These are phyloP conservation scores for Daphoenositta chrysoptera DNA, from an alignment of 2,113 vertebrate genomes.

Conservation along the genomic window DNA sequence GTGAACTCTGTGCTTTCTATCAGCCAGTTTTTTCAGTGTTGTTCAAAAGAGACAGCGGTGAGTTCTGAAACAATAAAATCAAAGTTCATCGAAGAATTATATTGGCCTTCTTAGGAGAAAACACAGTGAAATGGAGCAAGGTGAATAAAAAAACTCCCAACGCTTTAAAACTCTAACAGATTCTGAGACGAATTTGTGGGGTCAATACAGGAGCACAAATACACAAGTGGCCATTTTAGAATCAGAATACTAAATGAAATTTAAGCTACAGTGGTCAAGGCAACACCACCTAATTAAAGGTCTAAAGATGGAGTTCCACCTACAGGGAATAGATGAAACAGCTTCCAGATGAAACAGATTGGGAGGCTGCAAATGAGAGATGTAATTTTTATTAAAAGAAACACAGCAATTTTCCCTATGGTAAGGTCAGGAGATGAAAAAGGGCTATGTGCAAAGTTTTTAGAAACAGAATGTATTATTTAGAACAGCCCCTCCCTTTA, in stretches of 20 bases:
- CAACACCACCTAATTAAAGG: constrained; percentile 58
- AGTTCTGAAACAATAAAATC: background rate
- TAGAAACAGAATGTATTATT: constrained; percentile 20
- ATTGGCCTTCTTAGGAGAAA: background rate
- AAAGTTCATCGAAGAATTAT: background rate
- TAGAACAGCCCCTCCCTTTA: background rate
- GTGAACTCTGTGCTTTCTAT: background rate
- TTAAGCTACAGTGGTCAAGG: constrained; percentile 47
- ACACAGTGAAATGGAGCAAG: background rate
- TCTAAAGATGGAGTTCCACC: constrained; percentile 2
- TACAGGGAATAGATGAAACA: constrained; percentile 42
- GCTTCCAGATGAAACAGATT: background rate
- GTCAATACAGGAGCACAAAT: constrained; percentile 19
- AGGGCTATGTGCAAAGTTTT: constrained; percentile 3
- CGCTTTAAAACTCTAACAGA: background rate
- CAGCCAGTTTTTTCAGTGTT: background rate
- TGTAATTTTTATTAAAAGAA: constrained; percentile 44
- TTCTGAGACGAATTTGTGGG: constrained; percentile 19
- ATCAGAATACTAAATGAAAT: constrained; percentile 49
- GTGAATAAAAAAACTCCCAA: background rate
- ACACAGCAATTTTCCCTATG: background rate
- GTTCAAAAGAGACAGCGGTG: background rate
- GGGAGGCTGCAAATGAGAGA: constrained; percentile 27
- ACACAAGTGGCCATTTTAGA: constrained; percentile 23
- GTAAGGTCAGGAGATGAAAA: constrained; percentile 47